phyloP scores from a whole-genome alignment of 2,797 vertebrate species.

The Phylloscopus collybita region DNA sequence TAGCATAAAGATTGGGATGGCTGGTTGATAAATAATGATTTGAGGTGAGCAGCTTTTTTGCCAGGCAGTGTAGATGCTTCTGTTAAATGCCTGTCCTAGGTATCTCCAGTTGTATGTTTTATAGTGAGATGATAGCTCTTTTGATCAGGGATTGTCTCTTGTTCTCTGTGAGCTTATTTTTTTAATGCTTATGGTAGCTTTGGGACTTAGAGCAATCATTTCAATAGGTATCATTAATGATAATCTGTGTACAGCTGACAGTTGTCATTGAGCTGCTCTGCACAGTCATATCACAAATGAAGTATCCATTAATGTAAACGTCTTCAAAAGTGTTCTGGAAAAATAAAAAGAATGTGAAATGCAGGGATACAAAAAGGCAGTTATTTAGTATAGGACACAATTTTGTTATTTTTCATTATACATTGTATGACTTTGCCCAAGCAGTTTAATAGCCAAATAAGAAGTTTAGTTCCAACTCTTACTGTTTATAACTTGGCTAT shows the following conservation, averaged over 20 bases:
- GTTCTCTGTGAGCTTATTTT: neutral
- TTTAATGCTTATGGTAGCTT: neutral
- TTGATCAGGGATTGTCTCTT: neutral
- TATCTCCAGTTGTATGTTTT: neutral
- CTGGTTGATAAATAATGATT: neutral
- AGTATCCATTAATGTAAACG: neutral
- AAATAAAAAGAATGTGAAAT: neutral
- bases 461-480: neutral
- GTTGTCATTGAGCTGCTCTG: neutral
- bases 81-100: neutral
- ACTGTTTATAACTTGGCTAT: conserved; percentile 17
- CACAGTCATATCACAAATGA: neutral
- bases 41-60: neutral
- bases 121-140: neutral
- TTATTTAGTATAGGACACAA: neutral
- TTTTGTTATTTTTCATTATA: neutral
- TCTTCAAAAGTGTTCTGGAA: neutral
- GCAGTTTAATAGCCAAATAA: neutral
- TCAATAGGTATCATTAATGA: neutral
- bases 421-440: neutral
- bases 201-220: neutral
- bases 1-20: neutral
- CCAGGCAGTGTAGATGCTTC: neutral
- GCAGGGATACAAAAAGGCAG: neutral
- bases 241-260: neutral